Base-by-base conservation (phyloP, 2,888 invertebrate genomes). In the Metalampra italica region DNA sequence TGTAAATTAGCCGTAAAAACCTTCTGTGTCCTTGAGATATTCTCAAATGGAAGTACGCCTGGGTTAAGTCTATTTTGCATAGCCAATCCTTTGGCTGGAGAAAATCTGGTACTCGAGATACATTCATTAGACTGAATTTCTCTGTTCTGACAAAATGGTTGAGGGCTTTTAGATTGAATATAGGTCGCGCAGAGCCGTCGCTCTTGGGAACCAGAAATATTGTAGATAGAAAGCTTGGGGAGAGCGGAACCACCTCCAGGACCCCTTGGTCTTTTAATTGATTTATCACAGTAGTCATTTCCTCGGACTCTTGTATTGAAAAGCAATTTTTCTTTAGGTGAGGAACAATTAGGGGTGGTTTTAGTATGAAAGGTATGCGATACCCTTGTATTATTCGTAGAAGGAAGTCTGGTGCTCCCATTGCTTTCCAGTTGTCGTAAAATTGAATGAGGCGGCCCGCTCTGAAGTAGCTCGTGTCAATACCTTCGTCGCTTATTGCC, bases 141-240 rank as follows among this genome's bases (percentile, higher is more conserved):
- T 52, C 46, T 13, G 51, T 47, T 1, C 45, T 11, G 0, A 67
- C 50, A 44, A 46, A 67, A 0, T 51, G 3, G 52, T 66, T 68
- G 8, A 63, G 47, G 0, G 47, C 43, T 49, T 53, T 59, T 9
- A 64, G 48, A 43, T 60, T 60, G 62, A 62, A 63, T 32, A 65
- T 62, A 0, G 62, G 60, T 0, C 62, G 51, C 8, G 7, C 29
- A 3, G 57, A 49, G 9, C 61, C 58, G 51, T 60, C 57, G 40
- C 44, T 22, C 30, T 66, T 66, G 9, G 59, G 57, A 0, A 58
- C 51, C 8, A 64, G 53, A 48, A 64, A 66, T 38, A 66, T 53
- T 9, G 54, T 37, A 9, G 66, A 63, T 7, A 66, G 7, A 38
- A 64, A 66, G 42, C 60, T 62, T 22, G 60, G 59, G 7, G 57